A percentile compares a stretch with the other conserved stretches of the same genome.
phyloP scores from a whole-genome alignment of 2,797 vertebrate species.

The Pseudochirops corinnae region DNA sequence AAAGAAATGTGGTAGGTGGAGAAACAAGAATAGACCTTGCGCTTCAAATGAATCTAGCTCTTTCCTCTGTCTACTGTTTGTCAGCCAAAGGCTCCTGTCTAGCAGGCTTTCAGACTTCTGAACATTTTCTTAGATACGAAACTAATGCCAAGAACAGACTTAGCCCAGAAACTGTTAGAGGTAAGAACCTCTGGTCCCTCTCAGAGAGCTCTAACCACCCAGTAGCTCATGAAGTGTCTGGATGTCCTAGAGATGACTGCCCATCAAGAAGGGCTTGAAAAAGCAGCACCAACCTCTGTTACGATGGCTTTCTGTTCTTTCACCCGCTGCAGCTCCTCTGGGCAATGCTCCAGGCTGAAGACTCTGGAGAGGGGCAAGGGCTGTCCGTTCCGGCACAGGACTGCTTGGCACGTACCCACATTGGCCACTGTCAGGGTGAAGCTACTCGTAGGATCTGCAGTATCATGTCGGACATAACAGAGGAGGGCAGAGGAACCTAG shows the following conservation, averaged over 20 bases:
- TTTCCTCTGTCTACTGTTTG: slow-evolving; percentile 26
- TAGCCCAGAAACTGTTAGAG: neutral
- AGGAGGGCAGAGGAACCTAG: slow-evolving; percentile 95
- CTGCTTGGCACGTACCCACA: slow-evolving; percentile 95
- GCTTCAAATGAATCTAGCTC: slow-evolving; percentile 32
- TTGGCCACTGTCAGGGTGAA: slow-evolving; percentile 95
- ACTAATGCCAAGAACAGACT: slow-evolving; percentile 15
- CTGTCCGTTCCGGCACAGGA: slow-evolving; percentile 92
- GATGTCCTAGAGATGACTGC: neutral
- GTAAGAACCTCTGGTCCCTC: no score
- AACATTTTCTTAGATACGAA: slow-evolving; percentile 3
- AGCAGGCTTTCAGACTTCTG: neutral
- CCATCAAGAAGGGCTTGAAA: slow-evolving; percentile 19
- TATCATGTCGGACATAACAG: slow-evolving; percentile 93
- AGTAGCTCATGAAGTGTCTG: neutral
- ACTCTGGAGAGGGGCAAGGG: slow-evolving; percentile 93
- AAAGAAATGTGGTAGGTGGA: neutral
- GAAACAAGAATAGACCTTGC: slow-evolving; percentile 24
- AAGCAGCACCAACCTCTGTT: slow-evolving; percentile 91
- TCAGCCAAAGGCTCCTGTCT: slow-evolving; percentile 12
- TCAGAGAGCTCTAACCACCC: neutral
- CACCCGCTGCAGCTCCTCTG: slow-evolving; percentile 93
- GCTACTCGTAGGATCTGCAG: slow-evolving; percentile 88
- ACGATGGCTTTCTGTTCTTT: slow-evolving; percentile 96
- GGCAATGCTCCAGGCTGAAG: slow-evolving; percentile 94